phyloP scores from a whole-genome alignment of 2,888 invertebrate genomes.

The Hesperia comma region DNA sequence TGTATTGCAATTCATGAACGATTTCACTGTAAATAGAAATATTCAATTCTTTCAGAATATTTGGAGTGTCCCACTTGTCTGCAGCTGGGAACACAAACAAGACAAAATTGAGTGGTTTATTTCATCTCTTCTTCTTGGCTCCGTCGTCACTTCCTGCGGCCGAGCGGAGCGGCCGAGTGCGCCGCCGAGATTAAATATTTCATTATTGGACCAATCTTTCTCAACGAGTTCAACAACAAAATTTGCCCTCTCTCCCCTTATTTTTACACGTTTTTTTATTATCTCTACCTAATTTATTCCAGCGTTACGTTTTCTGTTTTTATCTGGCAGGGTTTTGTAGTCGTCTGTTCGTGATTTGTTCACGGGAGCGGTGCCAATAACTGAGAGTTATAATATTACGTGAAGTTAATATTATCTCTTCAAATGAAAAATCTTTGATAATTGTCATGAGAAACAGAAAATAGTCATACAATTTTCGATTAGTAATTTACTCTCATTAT shows the following conservation, averaged over 20 bases:
- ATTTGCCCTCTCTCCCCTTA: constrained; percentile 7
- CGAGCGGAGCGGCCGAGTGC: constrained; percentile 2
- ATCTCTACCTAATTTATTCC: constrained; percentile 11
- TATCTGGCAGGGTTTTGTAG: background rate
- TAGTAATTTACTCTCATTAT: too few relatives aligned
- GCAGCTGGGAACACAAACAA: constrained; percentile 18
- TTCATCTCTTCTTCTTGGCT: constrained; percentile 11
- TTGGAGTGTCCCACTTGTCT: constrained; percentile 6
- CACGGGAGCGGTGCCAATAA: background rate
- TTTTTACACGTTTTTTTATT: constrained; percentile 16
- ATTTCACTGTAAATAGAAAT: background rate
- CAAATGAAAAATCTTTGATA: background rate
- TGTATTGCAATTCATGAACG: background rate
- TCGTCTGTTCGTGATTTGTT: background rate
- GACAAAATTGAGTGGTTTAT: constrained; percentile 27
- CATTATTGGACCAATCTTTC: constrained; percentile 34
- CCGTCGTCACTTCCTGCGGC: constrained; percentile 13
- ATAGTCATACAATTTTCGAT: too few relatives aligned
- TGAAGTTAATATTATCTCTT: background rate
- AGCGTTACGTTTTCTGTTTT: constrained; percentile 8
- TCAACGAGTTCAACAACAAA: constrained; percentile 24
- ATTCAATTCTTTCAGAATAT: constrained; percentile 16
- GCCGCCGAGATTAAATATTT: constrained; percentile 30
- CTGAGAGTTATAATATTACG: background rate
- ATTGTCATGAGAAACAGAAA: too few relatives aligned